Evolutionary conservation across 2,797 vertebrate species (phyloP).

Genomic region (Crypturellus tataupa): DNA sequence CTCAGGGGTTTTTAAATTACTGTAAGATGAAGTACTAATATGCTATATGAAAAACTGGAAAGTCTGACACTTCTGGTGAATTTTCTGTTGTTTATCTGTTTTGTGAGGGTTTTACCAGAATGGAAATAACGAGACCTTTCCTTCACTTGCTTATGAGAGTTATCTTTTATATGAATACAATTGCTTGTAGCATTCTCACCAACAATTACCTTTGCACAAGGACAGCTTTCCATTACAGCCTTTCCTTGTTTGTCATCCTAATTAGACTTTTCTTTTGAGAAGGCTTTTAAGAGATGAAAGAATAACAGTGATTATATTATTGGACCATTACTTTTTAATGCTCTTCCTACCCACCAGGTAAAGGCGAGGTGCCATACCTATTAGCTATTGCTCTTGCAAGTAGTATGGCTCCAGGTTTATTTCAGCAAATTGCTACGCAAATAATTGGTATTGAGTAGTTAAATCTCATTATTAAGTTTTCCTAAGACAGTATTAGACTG

Average conservation of each 20-base stretch:
- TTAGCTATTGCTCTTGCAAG: not conserved
- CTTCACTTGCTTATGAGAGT: not conserved
- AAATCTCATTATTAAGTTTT: not conserved
- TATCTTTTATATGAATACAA: not conserved
- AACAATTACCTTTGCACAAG: not conserved
- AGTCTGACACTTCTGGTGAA: not conserved
- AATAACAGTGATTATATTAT: constrained; percentile 15
- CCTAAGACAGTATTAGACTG: not conserved
- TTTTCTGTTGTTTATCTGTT: not conserved
- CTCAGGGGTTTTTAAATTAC: not conserved
- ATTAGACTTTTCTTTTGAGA: constrained; percentile 23
- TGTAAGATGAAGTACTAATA: not conserved
- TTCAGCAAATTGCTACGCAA: constrained; percentile 1
- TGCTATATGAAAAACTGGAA: not conserved
- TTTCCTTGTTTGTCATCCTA: constrained; percentile 18
- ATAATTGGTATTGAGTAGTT: not conserved
- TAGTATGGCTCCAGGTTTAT: not conserved
- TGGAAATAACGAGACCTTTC: constrained; percentile 17
- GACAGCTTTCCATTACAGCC: not conserved
- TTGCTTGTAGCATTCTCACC: not conserved
- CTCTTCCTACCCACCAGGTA: not conserved
- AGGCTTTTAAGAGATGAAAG: not conserved
- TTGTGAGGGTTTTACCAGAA: not conserved
- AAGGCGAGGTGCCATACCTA: not conserved
- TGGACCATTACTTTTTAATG: not conserved